A percentile compares a stretch with the other conserved stretches of the same genome.
Evolutionary conservation across 2,888 invertebrate genomes (phyloP).

Genomic region (Ennomos erosarius): DNA sequence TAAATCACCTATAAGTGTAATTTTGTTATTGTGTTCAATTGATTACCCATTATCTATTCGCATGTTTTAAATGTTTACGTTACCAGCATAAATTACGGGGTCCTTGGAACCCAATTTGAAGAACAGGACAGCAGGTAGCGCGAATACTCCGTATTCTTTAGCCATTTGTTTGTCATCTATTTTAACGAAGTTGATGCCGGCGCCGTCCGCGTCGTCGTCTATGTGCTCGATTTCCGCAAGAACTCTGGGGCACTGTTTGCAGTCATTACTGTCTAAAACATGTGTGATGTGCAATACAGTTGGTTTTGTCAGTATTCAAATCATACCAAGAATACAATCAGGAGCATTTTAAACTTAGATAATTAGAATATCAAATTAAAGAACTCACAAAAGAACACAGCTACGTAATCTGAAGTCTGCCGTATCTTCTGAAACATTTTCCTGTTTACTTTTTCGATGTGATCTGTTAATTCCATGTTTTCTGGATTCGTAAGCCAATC

Average conservation of each 20-base stretch:
- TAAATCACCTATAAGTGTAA: constrained; percentile 87
- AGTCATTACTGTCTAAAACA: constrained; percentile 96
- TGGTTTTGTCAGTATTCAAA: constrained; percentile 53
- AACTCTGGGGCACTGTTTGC: constrained; percentile 96
- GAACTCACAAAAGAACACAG: constrained; percentile 96
- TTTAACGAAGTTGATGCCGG: constrained; percentile 96
- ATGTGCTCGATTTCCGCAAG: constrained; percentile 95
- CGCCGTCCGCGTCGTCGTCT: constrained; percentile 96
- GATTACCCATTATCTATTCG: constrained; percentile 4
- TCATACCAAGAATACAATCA: constrained; percentile 20
- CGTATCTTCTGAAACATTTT: constrained; percentile 97
- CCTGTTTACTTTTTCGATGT: constrained; percentile 95
- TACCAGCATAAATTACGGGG: constrained; percentile 96
- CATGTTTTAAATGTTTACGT: constrained; percentile 29
- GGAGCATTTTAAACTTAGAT: constrained; percentile 6
- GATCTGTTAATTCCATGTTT: constrained; percentile 97
- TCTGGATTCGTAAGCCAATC: constrained; percentile 97
- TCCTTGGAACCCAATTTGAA: constrained; percentile 95
- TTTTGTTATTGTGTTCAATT: constrained; percentile 22
- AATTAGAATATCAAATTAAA: constrained; percentile 25
- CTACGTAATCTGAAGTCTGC: constrained; percentile 94
- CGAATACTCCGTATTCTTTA: constrained; percentile 95
- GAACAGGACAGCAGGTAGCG: constrained; percentile 95
- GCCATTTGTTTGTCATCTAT: constrained; percentile 95
- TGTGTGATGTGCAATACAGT: constrained; percentile 78